Base-by-base conservation (phyloP, 2,888 invertebrate species). In the Tupiocoris notatus region DNA sequence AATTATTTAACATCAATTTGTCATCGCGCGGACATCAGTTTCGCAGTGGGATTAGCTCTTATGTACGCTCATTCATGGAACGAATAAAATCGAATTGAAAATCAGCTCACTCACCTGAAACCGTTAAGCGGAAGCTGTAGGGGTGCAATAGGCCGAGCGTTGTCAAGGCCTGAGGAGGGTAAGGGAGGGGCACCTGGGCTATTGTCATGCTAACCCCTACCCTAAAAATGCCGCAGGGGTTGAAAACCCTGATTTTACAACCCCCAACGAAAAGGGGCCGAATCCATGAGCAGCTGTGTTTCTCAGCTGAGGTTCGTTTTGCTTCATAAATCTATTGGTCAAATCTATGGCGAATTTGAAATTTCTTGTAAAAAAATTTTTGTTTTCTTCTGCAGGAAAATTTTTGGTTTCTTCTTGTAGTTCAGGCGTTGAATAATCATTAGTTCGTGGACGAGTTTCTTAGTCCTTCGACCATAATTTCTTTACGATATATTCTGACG, bases 141-240 rank as follows among this genome's bases (percentile, higher is more conserved):
- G 70, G 17, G 70, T 54, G 75, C 77, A 78, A 62, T 73, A 76
- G 75, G 81, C 81, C 77, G 79, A 80, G 77, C 80, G 80, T 39
- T 39, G 39, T 12, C 39, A 39, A 39, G 39, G 39, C 6, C 3
- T 39, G 39, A 39, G 79, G 80, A 56, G 59, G 75, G 59, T 12
- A 22, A 65, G 66, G 71, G 65, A 54, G 73, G 73, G 71, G 57
- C 76, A 71, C 78, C 76, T 76, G 78, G 78, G 74, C 63, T 68
- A 76, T 77, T 76, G 77, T 76, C 64, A 77, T 75, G 77, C 70
- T 65, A 75, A 77, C 70, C 58, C 77, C 75, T 61, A 57, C 77
- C 65, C 39, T 68, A 7, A 20, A 18, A 16, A 20, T 9, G 18
- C 20, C 17, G 16, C 24, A 16, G 22, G 59, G 70, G 70, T 18